Evolutionary conservation across 2,888 invertebrate species (phyloP), one percentile per base, ranked within the genome.

Genomic region (Polyommatus iphigenia): DNA sequence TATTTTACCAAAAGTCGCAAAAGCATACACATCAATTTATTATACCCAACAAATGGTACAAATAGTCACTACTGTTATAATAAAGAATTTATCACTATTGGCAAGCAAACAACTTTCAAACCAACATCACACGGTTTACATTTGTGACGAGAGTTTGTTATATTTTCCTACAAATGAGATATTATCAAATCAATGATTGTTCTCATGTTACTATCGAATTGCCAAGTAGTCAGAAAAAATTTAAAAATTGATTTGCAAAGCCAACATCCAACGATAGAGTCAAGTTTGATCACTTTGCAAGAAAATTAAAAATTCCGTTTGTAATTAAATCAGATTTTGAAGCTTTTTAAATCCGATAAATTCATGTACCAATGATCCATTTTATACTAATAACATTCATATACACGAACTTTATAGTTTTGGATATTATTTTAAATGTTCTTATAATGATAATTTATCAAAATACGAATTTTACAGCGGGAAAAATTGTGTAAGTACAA

Each of bases 351-450:
- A 41, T 8, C 41, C 8, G 8, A 41, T 41, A 41, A 41, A 41
- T 41, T 41, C 7, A 41, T 41, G 41, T 41, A 41, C 41, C 8
- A 41, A 36, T 36, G 6, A 41, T 41, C 8, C 1, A 41, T 41
- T 8, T 41, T 1, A 8, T 54, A 83, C 83, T n/a, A 80, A 78
- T n/a, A 84, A 83, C 76, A 76, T 82, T 62, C 80, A 83, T 54
- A 80, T 80, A 81, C 82, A 84, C 79, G 81, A 82, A 71, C 80
- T 80, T 1, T 84, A 83, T 78, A 85, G 85, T 81, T 85, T 85
- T 79, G 84, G 82, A 13, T 84, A 84, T 79, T 84, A 83, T 73
- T 80, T 84, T 8, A 84, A 84, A 79, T 85, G 83, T 81, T 82
- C 82, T 75, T 85, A 81, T 79, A 81, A 84, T 80, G 79, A 84